Conservation (phyloP, 2,888 invertebrate genomes). For the Mechanitis messenoides region DNA sequence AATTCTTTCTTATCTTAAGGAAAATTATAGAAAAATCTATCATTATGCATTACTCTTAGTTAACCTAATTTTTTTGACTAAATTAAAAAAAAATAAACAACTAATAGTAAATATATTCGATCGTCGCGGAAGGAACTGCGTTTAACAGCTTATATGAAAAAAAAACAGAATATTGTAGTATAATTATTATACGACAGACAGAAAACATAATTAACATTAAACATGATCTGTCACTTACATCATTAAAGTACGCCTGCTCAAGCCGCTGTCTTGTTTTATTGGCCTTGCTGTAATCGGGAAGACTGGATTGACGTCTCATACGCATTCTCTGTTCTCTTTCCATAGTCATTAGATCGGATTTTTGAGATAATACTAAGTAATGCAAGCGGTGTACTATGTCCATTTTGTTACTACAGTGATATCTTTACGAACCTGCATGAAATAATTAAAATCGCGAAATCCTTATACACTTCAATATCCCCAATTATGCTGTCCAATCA, state of each 20-base stretch:
- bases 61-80: no score
- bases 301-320: conserved; percentile 67
- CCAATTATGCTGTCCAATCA: neutral
- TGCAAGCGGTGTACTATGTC: conserved; percentile 72
- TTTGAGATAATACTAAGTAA: conserved; percentile 70
- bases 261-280: conserved; percentile 61
- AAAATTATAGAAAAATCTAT: no score
- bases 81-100: no score
- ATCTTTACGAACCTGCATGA: neutral
- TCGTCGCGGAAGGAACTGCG: no score
- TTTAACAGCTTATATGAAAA: no score
- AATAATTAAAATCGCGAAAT: neutral
- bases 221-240: conserved; percentile 50
- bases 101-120: no score
- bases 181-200: no score
- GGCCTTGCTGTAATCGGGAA: conserved; percentile 68
- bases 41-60: no score
- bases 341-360: conserved; percentile 72
- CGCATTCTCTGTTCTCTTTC: conserved; percentile 68
- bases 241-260: conserved; percentile 68
- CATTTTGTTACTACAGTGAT: conserved; percentile 41
- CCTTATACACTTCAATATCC: neutral
- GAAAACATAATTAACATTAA: no score
- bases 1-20: no score
- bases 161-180: no score